Conservation (phyloP, 2,113 vertebrate species). For the Vombatus ursinus region DNA sequence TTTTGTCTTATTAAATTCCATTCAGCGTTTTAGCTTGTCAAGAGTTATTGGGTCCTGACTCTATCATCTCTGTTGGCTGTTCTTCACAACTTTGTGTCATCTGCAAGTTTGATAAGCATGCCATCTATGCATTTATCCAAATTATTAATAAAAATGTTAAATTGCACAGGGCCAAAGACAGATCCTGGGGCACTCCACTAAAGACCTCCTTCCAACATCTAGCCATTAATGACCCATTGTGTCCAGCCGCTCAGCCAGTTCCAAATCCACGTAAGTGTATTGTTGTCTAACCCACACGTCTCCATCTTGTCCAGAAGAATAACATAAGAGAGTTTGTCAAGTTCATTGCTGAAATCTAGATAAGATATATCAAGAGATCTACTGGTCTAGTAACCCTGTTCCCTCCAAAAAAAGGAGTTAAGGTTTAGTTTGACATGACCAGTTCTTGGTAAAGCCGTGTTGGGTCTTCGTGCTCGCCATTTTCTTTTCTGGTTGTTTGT, state of each 20-base stretch:
- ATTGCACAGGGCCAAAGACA: neutral
- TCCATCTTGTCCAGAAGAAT: constrained; percentile 1
- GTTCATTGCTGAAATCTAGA: neutral
- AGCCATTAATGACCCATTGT: neutral
- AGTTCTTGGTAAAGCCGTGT: neutral
- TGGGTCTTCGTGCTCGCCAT: neutral
- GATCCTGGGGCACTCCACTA: neutral
- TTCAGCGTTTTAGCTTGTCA: neutral
- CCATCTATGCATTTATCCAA: neutral
- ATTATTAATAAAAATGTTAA: constrained; percentile 4
- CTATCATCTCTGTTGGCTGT: neutral
- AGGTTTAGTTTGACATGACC: neutral
- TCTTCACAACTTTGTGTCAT: neutral
- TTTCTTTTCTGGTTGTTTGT: neutral
- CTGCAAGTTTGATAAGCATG: neutral
- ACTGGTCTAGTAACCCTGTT: neutral
- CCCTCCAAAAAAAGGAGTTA: neutral
- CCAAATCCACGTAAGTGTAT: constrained; percentile 1
- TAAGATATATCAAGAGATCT: neutral
- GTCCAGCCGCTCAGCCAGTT: neutral
- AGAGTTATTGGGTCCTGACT: neutral
- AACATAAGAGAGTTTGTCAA: neutral
- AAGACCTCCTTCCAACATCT: constrained; percentile 1
- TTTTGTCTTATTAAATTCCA: neutral
- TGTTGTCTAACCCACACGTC: neutral